Conservation (phyloP, 2,888 invertebrate genomes). For the Tortricodes alternella region DNA sequence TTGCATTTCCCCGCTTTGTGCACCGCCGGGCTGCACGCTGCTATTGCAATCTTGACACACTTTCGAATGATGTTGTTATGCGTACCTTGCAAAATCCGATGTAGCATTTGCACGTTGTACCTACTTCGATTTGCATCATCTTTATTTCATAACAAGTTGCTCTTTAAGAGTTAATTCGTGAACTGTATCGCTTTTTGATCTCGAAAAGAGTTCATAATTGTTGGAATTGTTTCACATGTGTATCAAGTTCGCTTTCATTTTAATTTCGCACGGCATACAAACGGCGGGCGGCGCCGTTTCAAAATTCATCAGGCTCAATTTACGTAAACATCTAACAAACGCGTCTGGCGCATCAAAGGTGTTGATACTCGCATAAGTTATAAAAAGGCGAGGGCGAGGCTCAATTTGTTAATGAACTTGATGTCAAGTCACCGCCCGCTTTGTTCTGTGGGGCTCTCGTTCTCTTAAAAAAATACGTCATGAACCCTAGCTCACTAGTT, state of each 20-base stretch:
- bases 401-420: conserved; percentile 54
- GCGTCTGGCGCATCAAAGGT: conserved; percentile 19
- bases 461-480: neutral
- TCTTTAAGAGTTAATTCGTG: neutral
- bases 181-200: neutral
- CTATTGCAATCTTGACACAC: conserved; percentile 80
- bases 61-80: conserved; percentile 78
- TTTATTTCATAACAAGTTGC: neutral
- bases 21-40: conserved; percentile 56
- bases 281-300: conserved; percentile 17
- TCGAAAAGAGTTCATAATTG: neutral
- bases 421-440: conserved; percentile 43
- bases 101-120: conserved; percentile 55
- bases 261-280: conserved; percentile 16
- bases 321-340: conserved; percentile 19
- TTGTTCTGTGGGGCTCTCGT: conserved; percentile 35
- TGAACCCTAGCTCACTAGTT: too few species aligned
- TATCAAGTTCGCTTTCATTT: conserved; percentile 6
- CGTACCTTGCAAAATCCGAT: conserved; percentile 73
- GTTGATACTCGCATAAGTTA: conserved; percentile 20
- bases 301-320: conserved; percentile 30
- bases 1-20: conserved; percentile 67
- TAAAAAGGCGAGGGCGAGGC: conserved; percentile 32
- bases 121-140: conserved; percentile 41
- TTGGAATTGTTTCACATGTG: neutral